Evolutionary conservation across 2,113 vertebrate species (phyloP).

Genomic region (Xiphorhynchus elegans): DNA sequence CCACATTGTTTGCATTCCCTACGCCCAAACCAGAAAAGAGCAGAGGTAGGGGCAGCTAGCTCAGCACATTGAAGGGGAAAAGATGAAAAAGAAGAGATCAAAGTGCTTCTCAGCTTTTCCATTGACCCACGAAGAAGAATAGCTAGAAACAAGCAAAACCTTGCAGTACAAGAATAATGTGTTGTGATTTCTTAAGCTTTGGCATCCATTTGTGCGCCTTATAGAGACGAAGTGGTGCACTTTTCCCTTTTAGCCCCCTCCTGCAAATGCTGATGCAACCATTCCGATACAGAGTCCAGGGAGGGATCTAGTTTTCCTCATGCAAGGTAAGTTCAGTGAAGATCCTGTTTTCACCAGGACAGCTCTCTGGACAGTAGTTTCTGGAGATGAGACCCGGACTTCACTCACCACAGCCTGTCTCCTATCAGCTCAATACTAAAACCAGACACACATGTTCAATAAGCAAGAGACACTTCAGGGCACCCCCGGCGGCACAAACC

Average conservation of each 20-base stretch:
- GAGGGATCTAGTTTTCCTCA: rapidly evolving
- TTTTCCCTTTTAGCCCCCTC: rapidly evolving
- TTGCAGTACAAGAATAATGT: not conserved
- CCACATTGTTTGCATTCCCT: not conserved
- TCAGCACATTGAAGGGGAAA: rapidly evolving
- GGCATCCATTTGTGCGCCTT: rapidly evolving
- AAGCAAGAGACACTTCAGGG: not conserved
- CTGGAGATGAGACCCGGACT: not conserved
- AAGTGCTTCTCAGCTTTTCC: not conserved
- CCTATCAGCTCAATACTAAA: rapidly evolving
- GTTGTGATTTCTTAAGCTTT: not conserved
- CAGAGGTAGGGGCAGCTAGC: not conserved
- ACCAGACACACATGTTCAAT: rapidly evolving
- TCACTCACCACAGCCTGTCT: too few relatives aligned
- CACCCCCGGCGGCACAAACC: not conserved
- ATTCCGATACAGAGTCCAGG: rapidly evolving
- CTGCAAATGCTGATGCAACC: not conserved
- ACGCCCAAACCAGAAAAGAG: not conserved
- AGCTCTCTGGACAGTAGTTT: not conserved
- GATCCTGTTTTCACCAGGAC: not conserved
- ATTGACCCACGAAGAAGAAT: rapidly evolving
- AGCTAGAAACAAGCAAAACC: not conserved
- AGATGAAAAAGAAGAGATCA: not conserved
- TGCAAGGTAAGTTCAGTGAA: rapidly evolving
- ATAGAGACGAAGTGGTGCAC: rapidly evolving